Conservation (phyloP, 2,797 vertebrate species). For the Petrocephalus schoutedeni region DNA sequence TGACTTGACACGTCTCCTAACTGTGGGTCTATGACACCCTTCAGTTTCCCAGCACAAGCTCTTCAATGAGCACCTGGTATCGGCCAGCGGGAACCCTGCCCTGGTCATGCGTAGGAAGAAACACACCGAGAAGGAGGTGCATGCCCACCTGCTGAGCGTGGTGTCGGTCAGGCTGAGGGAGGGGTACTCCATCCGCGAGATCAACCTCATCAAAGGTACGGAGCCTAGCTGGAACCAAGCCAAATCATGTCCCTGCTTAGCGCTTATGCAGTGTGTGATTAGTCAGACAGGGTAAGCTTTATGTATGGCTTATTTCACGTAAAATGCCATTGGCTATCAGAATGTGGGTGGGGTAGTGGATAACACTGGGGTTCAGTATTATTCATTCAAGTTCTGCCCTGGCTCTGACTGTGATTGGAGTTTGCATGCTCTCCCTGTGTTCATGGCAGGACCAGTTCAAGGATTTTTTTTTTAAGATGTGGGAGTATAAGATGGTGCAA, state of each 20-base stretch:
- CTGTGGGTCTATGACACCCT: conserved; percentile 14
- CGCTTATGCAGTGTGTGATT: neutral
- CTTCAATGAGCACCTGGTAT: conserved; percentile 97
- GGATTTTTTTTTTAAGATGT: neutral
- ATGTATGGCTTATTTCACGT: neutral
- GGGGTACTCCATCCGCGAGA: conserved; percentile 91
- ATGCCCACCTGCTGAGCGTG: conserved; percentile 85
- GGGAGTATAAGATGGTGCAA: neutral
- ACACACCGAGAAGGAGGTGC: conserved; percentile 93
- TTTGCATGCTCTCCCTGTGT: neutral
- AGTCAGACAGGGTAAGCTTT: neutral
- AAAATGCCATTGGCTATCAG: neutral
- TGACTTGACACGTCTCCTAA: neutral
- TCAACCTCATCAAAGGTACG: conserved; percentile 86
- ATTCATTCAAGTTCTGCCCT: neutral
- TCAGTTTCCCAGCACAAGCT: conserved; percentile 90
- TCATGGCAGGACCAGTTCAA: neutral
- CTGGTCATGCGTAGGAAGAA: conserved; percentile 91
- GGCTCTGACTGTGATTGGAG: neutral
- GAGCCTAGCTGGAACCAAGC: neutral
- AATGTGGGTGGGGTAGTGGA: neutral
- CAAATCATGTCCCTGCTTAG: neutral
- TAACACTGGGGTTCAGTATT: neutral
- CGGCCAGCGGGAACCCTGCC: conserved; percentile 88
- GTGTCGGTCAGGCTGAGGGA: conserved; percentile 90